Conservation (phyloP, 92 coral and sea anemone species). For the Blastomussa wellsi region DNA sequence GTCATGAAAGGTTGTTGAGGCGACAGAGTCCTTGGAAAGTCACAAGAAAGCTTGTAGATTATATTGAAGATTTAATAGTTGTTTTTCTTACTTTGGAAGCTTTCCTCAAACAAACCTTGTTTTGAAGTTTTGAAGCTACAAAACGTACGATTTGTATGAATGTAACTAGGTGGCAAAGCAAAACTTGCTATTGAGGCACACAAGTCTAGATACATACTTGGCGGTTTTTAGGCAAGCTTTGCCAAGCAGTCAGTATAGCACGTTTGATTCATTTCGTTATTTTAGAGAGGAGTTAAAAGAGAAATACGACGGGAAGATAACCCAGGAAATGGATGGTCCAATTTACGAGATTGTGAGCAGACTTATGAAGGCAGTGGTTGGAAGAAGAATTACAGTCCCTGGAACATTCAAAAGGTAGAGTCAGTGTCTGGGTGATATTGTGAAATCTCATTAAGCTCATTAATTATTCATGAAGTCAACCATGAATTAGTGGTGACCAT, state of each 20-base stretch:
- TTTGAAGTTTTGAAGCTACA: background rate
- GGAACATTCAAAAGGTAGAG: constrained; percentile 90
- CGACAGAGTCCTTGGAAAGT: no score
- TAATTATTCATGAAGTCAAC: no score
- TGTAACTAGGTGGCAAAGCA: background rate
- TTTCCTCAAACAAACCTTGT: background rate
- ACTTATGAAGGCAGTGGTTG: constrained; percentile 92
- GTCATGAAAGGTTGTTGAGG: no score
- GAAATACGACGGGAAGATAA: constrained; percentile 83
- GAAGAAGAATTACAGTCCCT: constrained; percentile 94
- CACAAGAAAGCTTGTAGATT: background rate
- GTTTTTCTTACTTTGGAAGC: background rate
- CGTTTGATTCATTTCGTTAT: background rate
- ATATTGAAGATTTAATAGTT: background rate
- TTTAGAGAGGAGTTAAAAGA: constrained; percentile 87
- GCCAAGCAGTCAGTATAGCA: background rate
- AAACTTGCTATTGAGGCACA: background rate
- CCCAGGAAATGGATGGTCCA: constrained; percentile 95
- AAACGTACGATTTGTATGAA: background rate
- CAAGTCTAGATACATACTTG: background rate
- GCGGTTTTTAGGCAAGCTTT: background rate
- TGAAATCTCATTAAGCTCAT: no score
- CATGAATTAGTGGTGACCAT: no score
- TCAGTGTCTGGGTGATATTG: no score
- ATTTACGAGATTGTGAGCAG: constrained; percentile 92